phyloP scores from a whole-genome alignment of 2,888 invertebrate species.

The Pegoplata infirma region DNA sequence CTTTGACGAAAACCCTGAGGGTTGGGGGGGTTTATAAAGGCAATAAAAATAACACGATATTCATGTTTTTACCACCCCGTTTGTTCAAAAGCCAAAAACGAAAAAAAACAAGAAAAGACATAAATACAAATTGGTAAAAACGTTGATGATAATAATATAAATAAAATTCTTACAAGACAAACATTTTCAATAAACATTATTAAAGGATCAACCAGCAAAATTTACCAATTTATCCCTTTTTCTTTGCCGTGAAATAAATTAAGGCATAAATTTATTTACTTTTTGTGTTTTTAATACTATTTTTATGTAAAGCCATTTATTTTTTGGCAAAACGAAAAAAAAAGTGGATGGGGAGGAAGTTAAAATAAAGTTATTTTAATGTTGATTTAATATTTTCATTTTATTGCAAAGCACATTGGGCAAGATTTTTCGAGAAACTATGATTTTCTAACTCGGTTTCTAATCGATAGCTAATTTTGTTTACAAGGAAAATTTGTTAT shows the following conservation, averaged over 20 bases:
- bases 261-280: slow-evolving; percentile 1
- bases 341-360: background rate
- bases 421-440: no score
- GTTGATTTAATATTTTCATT: background rate
- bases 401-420: background rate
- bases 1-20: background rate
- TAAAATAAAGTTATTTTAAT: background rate
- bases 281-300: background rate
- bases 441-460: no score
- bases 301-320: background rate
- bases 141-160: slow-evolving; percentile 2
- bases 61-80: slow-evolving; percentile 8
- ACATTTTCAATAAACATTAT: slow-evolving; percentile 33
- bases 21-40: slow-evolving; percentile 3
- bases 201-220: slow-evolving; percentile 21
- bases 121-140: slow-evolving; percentile 42
- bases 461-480: no score
- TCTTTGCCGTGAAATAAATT: slow-evolving; percentile 5
- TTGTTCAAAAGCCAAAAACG: no score
- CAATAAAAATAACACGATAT: slow-evolving; percentile 29
- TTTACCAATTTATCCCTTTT: slow-evolving; percentile 26
- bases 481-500: no score
- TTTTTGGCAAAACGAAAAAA: background rate
- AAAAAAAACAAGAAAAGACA: background rate
- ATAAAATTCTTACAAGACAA: slow-evolving; percentile 3